These are phyloP conservation scores for Galaxea fascicularis DNA, from an alignment of 92 coral and sea anemone genomes.

Conservation along the genomic window DNA sequence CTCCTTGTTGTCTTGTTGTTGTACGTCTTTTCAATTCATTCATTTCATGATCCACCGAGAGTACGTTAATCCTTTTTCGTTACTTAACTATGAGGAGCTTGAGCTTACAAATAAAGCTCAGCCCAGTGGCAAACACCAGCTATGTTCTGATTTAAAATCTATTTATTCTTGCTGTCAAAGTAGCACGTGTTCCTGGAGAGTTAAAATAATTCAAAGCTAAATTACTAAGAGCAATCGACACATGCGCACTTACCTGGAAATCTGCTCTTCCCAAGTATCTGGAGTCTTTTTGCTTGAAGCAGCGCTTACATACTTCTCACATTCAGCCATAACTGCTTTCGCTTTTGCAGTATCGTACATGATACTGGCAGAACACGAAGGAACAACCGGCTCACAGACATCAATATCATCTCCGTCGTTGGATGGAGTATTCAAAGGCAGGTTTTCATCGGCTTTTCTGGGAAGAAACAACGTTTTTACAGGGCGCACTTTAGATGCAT, in stretches of 20 bases:
- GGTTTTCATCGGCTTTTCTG: constrained; percentile 61
- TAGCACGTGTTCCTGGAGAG: no score
- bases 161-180: no score
- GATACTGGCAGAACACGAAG: constrained; percentile 70
- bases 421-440: neutral
- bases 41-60: no score
- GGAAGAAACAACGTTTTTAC: constrained; percentile 87
- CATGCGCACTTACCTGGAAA: constrained; percentile 93
- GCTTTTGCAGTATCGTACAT: constrained; percentile 94
- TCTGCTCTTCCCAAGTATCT: constrained; percentile 99
- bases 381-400: constrained; percentile 72
- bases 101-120: no score
- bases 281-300: constrained; percentile 95
- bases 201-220: no score
- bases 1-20: no score
- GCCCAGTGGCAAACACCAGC: no score
- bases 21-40: no score
- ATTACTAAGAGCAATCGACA: neutral
- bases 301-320: constrained; percentile 95
- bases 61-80: no score
- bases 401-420: constrained; percentile 69
- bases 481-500: constrained; percentile 92
- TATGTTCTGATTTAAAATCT: no score
- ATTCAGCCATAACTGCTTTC: constrained; percentile 93
- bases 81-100: no score